Base-by-base conservation (phyloP, 2,113 vertebrate species). In the Mastomys natalensis region DNA sequence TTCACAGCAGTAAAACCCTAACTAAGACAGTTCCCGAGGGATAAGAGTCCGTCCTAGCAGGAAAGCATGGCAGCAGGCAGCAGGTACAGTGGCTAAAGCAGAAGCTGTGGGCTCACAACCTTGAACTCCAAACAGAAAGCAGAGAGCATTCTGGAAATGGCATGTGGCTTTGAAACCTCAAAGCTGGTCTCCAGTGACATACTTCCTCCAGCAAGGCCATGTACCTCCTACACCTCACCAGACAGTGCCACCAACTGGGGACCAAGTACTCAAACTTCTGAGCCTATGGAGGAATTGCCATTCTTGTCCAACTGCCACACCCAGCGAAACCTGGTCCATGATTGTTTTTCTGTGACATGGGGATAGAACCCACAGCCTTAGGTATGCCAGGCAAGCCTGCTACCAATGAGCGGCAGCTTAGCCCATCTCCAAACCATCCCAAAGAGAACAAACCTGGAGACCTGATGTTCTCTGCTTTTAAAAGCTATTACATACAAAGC, bases 11-110 rank as follows among this genome's bases (percentile, higher is more conserved):
- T 31, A 66, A 31, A 31, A 66, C 29, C 11, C 64, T 66, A 12
- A 66, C 64, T 31, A 66, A 66, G 11, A 66, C 64, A 66, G 64
- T 66, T 62, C 24, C 81, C 58, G 34, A 13, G 11, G 53, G 11
- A n/a, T 24, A 40, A 40, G 55, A 62, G 53, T 40, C 7, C n/a
- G 4, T 2, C 3, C 0, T 0, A 17, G n/a, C 1, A 3, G 24
- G n/a, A 43, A 31, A 43, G 24, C 7, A 5, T 40, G 55, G 37
- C n/a, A 40, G 55, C n/a, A 43, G 31, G 81, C 7, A 43, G 51
- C 51, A 51, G 51, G n/a, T n/a, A 15, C 13, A 34, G 53, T 11
- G 13, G 22, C n/a, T 62, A 40, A 7, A 17, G 24, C 80, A 60
- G 37, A 82, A 40, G 55, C 78, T 34, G 3, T 3, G 8, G 53